phyloP scores from a whole-genome alignment of 2,888 invertebrate genomes.

The Hartigia nigra region DNA sequence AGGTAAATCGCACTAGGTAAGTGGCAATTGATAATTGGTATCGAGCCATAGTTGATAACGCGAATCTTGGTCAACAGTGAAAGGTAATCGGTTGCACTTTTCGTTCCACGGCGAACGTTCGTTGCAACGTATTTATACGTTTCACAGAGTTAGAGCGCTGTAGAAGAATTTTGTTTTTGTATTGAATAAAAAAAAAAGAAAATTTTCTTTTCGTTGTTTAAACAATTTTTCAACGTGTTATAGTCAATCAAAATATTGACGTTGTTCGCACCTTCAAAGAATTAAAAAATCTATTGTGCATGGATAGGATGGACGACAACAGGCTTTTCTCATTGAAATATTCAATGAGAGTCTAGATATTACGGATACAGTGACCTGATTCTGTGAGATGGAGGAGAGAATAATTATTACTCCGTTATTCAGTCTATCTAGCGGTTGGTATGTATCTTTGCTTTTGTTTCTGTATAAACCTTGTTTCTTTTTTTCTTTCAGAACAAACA shows the following conservation, averaged over 20 bases:
- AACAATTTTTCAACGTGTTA: background rate
- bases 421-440: background rate
- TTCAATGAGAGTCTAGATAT: background rate
- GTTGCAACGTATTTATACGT: background rate
- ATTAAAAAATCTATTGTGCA: too few species aligned
- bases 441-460: background rate
- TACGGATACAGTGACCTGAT: background rate
- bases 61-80: background rate
- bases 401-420: background rate
- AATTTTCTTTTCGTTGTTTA: background rate
- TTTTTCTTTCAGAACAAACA: background rate
- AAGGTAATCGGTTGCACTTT: constrained; percentile 9
- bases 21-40: background rate
- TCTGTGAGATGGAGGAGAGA: background rate
- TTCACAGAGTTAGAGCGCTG: background rate
- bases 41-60: background rate
- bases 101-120: background rate
- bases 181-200: background rate
- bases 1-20: background rate
- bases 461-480: background rate
- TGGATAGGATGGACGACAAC: background rate
- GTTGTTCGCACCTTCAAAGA: too few species aligned
- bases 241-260: rapidly evolving
- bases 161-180: background rate
- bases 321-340: background rate